These are phyloP conservation scores for Macquaria australasica DNA, from an alignment of 2,113 vertebrate species.

Conservation along the genomic window DNA sequence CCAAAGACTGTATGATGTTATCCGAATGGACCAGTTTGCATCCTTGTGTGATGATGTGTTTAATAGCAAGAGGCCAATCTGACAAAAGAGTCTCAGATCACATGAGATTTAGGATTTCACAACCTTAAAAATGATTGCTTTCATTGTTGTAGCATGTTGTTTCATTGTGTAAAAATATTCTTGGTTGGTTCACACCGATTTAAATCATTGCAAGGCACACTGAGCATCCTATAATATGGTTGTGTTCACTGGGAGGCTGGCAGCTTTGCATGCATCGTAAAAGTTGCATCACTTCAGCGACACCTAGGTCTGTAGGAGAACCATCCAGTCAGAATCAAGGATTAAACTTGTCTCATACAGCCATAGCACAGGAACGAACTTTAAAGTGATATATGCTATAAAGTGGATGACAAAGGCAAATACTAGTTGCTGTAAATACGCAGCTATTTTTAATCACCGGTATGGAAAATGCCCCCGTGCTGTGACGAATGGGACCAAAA, in stretches of 20 bases:
- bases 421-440: not conserved
- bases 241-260: too few relatives aligned
- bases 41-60: not conserved
- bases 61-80: not conserved
- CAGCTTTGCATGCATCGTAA: not conserved
- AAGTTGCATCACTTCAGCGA: not conserved
- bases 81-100: not conserved
- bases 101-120: not conserved
- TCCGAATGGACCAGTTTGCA: not conserved
- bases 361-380: not conserved
- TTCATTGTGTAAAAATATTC: not conserved
- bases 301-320: not conserved
- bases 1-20: not conserved
- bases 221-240: too few relatives aligned
- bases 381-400: not conserved
- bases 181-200: not conserved
- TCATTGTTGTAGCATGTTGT: not conserved
- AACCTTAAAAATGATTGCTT: not conserved
- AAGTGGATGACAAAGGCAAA: slow-evolving; percentile 11
- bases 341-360: not conserved
- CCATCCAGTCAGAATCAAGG: not conserved
- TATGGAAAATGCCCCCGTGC: slow-evolving; percentile 11
- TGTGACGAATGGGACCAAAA: slow-evolving; percentile 22
- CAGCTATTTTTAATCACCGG: slow-evolving; percentile 13
- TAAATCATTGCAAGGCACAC: not conserved